Conservation (phyloP, 2,113 vertebrate genomes). For the Calyptommatus sinebrachiatus region DNA sequence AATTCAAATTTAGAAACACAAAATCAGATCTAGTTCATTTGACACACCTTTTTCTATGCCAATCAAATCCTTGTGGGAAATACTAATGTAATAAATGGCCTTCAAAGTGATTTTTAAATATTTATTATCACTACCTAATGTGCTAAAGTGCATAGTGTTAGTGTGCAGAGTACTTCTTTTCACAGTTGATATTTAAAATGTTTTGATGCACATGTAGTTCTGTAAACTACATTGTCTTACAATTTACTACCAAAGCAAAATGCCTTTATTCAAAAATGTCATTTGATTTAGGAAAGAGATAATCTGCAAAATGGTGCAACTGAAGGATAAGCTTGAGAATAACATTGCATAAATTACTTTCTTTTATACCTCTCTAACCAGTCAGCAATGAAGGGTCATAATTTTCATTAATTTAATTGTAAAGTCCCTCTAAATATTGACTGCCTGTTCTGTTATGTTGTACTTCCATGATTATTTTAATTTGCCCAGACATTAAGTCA, state of each 20-base stretch:
- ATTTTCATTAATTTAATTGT: too few species aligned
- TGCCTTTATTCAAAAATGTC: neutral
- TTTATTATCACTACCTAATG: neutral
- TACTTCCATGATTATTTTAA: too few species aligned
- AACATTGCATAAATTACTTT: too few species aligned
- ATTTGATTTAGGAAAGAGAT: neutral
- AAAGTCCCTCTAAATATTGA: too few species aligned
- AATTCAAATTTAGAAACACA: neutral
- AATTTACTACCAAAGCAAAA: neutral
- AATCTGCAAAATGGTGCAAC: too few species aligned
- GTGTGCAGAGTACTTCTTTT: neutral
- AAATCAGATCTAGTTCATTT: neutral
- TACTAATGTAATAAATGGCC: neutral
- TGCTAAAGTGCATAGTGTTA: neutral
- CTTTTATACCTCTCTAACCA: too few species aligned
- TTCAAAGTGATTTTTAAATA: neutral
- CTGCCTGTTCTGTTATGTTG: too few species aligned
- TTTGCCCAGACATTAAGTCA: too few species aligned
- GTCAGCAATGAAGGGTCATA: too few species aligned
- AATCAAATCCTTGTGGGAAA: neutral
- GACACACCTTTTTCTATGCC: neutral
- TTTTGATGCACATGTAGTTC: rapidly evolving
- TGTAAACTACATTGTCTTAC: neutral
- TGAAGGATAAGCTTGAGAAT: too few species aligned
- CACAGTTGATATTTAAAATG: neutral